Base-by-base conservation (phyloP, 2,888 invertebrate genomes). In the Ephialtes manifestator region DNA sequence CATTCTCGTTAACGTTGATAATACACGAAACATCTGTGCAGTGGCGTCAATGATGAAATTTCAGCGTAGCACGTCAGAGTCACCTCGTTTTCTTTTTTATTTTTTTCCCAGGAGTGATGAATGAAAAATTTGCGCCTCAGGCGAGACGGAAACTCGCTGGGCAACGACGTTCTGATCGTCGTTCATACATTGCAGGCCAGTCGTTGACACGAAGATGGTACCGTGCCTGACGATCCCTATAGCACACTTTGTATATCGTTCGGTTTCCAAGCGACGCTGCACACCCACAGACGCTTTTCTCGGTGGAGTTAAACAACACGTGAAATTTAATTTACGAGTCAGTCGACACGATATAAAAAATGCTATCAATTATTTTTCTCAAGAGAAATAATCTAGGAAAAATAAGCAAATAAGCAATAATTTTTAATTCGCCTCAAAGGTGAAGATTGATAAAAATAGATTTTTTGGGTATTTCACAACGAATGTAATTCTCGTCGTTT, bases 191-290 rank as follows among this genome's bases (percentile, higher is more conserved):
- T 18, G 63, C 18, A 5, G 48, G 31, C 43, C 43, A 43, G 80
- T 63, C 75, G 74, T 80, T 71, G 80, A 60, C 80, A 81, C 84
- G 84, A 72, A 72, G 76, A 77, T 77, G 77, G 77, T 60, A 79
- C 78, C 51, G 53, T 65, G 55, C n/a, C 67, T 65, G 28, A 11
- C 43, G 43, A 24, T 31, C 51, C 63, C 63, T 35, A 18, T n/a
- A 1, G 55, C 15, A 70, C 70, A 84, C 71, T 76, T 72, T 84
- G 84, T 84, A 53, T 83, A 70, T 76, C 53, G 65, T 60, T 60
- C 71, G 71, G 84, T 84, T 84, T 67, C 84, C 84, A 84, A 67
- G 84, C 80, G 43, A 84, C 84, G 58, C 28, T 55, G 39, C 55
- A 20, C 39, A 63, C 35, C 35, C 63, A 63, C n/a, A 15, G 63